These are phyloP conservation scores for Pantala flavescens DNA, from an alignment of 1,140 invertebrate genomes.

Conservation along the genomic window DNA sequence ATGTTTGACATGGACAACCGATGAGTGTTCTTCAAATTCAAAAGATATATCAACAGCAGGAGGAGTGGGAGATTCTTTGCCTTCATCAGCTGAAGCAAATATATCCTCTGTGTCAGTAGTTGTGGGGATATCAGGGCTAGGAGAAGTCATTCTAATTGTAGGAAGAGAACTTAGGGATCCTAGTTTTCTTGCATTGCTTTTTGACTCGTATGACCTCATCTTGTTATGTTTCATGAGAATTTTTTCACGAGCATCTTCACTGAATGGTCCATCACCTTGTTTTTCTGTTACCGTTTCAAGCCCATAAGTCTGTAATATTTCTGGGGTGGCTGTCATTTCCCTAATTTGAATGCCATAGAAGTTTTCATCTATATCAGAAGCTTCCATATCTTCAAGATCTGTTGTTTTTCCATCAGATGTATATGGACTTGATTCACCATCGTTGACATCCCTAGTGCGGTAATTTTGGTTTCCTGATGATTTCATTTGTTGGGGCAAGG, in stretches of 20 bases:
- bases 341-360: constrained; percentile 23
- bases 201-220: not conserved
- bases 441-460: not conserved
- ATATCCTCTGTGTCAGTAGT: constrained; percentile 44
- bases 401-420: constrained; percentile 29
- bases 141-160: constrained; percentile 13
- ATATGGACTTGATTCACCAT: not conserved
- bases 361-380: constrained; percentile 23
- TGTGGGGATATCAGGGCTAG: constrained; percentile 21
- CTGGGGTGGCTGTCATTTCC: constrained; percentile 25
- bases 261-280: constrained; percentile 37
- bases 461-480: not conserved
- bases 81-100: constrained; percentile 39
- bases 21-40: constrained; percentile 29
- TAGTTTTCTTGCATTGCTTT: constrained; percentile 14
- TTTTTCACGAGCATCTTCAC: constrained; percentile 27
- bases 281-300: constrained; percentile 33
- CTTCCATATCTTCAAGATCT: constrained; percentile 29
- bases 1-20: constrained; percentile 35
- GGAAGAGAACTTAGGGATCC: not conserved
- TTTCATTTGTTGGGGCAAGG: not conserved
- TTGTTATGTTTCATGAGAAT: not conserved
- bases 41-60: constrained; percentile 27
- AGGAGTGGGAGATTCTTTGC: constrained; percentile 23
- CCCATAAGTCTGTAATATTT: constrained; percentile 25